phyloP scores from a whole-genome alignment of 2,113 vertebrate genomes.

The Burhinus oedicnemus region DNA sequence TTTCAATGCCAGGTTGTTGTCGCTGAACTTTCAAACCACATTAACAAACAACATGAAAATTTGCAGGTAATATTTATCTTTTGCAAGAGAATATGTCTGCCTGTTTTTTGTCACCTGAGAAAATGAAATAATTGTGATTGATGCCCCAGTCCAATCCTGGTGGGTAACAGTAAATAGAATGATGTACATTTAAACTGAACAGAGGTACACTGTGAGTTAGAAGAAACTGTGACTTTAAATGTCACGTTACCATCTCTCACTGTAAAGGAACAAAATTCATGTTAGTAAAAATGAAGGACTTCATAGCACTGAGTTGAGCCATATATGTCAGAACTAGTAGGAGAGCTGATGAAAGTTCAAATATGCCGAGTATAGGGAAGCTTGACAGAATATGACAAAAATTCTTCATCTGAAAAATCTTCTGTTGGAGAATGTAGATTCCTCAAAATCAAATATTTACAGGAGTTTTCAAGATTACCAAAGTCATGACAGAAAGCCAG shows the following conservation, averaged over 20 bases:
- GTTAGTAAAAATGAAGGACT: neutral
- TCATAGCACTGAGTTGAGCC: neutral
- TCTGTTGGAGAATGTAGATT: neutral
- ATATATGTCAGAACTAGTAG: neutral
- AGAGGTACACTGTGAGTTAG: neutral
- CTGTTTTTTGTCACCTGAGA: neutral
- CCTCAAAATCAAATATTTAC: constrained; percentile 6
- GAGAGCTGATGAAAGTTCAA: neutral
- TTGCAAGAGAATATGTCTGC: neutral
- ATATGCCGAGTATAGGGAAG: neutral
- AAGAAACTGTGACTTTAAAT: neutral
- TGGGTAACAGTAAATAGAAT: neutral
- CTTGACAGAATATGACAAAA: neutral
- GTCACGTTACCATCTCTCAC: neutral
- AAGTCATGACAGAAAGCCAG: neutral
- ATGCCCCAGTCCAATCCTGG: neutral
- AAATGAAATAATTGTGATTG: neutral
- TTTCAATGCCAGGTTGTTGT: neutral
- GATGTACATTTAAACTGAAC: neutral
- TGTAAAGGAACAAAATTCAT: neutral
- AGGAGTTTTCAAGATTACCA: neutral
- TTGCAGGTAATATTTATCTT: neutral
- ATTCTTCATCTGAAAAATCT: neutral
- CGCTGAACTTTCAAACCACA: neutral
- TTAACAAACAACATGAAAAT: neutral